A percentile compares a stretch with the other conserved stretches of the same genome.
These are phyloP conservation scores for Dendrolimus punctatus DNA, from an alignment of 1,140 invertebrate species.

Conservation along the genomic window DNA sequence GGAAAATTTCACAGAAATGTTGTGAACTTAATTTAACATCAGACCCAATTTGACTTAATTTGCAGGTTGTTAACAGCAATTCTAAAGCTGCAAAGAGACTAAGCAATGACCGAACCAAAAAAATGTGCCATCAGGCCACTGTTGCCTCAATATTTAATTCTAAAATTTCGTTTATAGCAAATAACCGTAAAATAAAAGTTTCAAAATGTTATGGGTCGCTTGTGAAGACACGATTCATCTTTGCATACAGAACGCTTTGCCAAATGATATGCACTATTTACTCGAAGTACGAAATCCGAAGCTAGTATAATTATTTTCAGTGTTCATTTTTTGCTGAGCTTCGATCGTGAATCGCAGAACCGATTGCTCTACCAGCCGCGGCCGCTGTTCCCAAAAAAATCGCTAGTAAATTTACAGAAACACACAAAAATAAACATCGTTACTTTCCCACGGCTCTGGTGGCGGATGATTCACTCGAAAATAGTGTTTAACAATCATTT, in stretches of 20 bases:
- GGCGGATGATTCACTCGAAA: slow-evolving; percentile 14
- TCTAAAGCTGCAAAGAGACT: too few species aligned
- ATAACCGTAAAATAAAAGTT: slow-evolving; percentile 28
- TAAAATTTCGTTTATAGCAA: slow-evolving; percentile 15
- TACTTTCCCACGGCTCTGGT: slow-evolving; percentile 41
- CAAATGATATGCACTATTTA: slow-evolving; percentile 44
- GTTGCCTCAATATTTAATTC: slow-evolving; percentile 17
- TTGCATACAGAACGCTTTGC: slow-evolving; percentile 25
- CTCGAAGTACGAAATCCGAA: slow-evolving; percentile 35
- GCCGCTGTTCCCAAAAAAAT: slow-evolving; percentile 42
- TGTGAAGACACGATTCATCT: slow-evolving; percentile 19
- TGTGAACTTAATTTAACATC: too few species aligned
- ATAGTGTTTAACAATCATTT: slow-evolving; percentile 18
- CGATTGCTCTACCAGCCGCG: slow-evolving; percentile 37
- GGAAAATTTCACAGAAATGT: too few species aligned
- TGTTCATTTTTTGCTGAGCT: slow-evolving; percentile 21
- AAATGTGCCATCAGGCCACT: slow-evolving; percentile 10
- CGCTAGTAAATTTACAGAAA: slow-evolving; percentile 29
- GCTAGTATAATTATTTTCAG: slow-evolving; percentile 35
- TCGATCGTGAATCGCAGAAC: slow-evolving; percentile 39
- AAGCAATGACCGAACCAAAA: not conserved
- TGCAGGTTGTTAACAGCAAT: too few species aligned
- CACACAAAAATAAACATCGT: slow-evolving; percentile 28
- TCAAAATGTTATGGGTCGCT: slow-evolving; percentile 20
- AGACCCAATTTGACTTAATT: too few species aligned